Percentiles rank a stretch among this genome's conserved stretches.
Evolutionary conservation across 2,797 vertebrate genomes (phyloP).

Genomic region (Spea hammondii): DNA sequence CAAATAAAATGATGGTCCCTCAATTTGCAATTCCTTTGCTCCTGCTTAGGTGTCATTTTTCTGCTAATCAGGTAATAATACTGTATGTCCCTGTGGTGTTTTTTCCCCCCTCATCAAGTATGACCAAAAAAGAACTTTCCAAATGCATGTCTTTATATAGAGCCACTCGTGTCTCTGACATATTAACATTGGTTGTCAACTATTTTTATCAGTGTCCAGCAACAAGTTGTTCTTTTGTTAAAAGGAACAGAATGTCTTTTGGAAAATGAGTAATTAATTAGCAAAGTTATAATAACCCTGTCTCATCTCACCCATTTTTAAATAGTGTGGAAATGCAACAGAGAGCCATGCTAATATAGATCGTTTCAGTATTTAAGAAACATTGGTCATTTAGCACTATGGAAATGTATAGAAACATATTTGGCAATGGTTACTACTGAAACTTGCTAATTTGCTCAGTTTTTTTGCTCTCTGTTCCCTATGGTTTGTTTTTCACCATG

Average conservation of each 20-base stretch:
- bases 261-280: neutral
- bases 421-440: too few relatives aligned
- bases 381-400: too few relatives aligned
- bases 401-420: too few relatives aligned
- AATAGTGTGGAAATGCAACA: too few relatives aligned
- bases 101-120: constrained; percentile 11
- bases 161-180: constrained; percentile 29
- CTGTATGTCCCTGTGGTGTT: neutral
- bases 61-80: neutral
- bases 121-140: constrained; percentile 6
- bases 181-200: constrained; percentile 25
- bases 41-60: neutral
- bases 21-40: neutral
- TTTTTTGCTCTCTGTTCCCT: too few relatives aligned
- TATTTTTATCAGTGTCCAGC: constrained; percentile 31
- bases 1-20: too few relatives aligned
- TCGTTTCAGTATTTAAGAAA: too few relatives aligned
- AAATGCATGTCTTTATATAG: constrained; percentile 41
- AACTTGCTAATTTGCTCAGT: too few relatives aligned
- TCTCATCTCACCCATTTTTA: neutral
- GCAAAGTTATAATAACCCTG: neutral
- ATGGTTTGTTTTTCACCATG: too few relatives aligned
- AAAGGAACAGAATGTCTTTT: constrained; percentile 25
- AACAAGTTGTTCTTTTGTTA: constrained; percentile 38
- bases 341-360: too few relatives aligned